Conservation (phyloP, 2,888 invertebrate genomes). For the Polylopha cassiicola region DNA sequence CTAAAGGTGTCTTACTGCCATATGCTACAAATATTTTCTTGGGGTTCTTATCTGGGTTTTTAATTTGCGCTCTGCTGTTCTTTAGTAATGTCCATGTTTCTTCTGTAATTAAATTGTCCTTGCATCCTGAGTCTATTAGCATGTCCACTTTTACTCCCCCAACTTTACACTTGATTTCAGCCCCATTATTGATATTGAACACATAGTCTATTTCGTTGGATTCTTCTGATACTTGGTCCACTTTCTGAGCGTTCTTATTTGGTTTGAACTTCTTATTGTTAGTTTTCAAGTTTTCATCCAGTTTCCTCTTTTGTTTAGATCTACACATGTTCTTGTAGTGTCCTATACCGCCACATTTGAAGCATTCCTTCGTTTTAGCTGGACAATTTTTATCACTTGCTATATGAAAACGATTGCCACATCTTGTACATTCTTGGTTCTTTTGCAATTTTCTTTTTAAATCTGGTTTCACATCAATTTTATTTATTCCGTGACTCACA, state of each 20-base stretch:
- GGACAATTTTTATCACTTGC: no score
- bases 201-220: background rate
- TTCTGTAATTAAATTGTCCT: background rate
- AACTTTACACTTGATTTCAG: background rate
- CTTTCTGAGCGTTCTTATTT: no score
- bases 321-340: background rate
- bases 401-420: no score
- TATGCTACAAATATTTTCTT: background rate
- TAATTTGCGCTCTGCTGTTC: background rate
- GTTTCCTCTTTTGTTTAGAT: no score
- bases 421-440: no score
- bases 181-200: no score
- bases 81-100: background rate
- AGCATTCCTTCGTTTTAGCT: no score
- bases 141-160: background rate
- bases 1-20: background rate
- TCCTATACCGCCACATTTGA: no score
- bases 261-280: no score
- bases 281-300: no score
- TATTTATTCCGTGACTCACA: background rate
- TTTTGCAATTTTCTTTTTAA: background rate
- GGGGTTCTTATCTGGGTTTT: background rate
- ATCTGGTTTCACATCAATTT: background rate
- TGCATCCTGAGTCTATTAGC: background rate
- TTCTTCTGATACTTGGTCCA: background rate